A percentile compares a stretch with the other conserved stretches of the same genome.
Evolutionary conservation across 2,888 invertebrate species (phyloP).

Genomic region (Carabus problematicus): DNA sequence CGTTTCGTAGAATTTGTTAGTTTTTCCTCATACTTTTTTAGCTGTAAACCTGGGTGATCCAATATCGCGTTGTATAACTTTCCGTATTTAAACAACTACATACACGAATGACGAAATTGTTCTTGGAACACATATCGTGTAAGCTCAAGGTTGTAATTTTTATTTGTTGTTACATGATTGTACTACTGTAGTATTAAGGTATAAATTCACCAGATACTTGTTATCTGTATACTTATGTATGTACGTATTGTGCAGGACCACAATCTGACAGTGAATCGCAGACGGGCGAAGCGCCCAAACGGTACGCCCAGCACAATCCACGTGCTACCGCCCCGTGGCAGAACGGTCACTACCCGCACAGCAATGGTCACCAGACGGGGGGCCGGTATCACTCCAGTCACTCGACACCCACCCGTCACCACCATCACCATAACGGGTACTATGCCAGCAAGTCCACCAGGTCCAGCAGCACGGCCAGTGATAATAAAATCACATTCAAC

Average conservation of each 20-base stretch:
- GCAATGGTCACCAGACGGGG: not conserved
- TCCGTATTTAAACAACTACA: too few species aligned
- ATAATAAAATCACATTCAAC: constrained; percentile 64
- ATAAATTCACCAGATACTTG: too few species aligned
- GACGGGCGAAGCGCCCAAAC: not conserved
- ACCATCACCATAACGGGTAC: constrained; percentile 17
- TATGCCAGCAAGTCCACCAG: constrained; percentile 49
- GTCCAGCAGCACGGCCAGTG: constrained; percentile 58
- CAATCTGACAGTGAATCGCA: constrained; percentile 56
- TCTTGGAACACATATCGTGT: too few species aligned
- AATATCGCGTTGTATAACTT: too few species aligned
- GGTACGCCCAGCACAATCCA: not conserved
- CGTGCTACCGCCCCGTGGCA: not conserved
- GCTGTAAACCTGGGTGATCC: too few species aligned
- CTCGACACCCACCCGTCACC: constrained; percentile 54
- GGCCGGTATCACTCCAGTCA: constrained; percentile 55
- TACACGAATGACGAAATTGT: too few species aligned
- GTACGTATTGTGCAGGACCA: constrained; percentile 50
- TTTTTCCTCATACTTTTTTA: too few species aligned
- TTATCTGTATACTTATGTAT: not conserved
- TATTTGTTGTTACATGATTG: too few species aligned
- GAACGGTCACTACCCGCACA: not conserved
- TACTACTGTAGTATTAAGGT: too few species aligned
- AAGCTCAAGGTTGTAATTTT: too few species aligned
- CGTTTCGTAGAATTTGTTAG: too few species aligned